phyloP scores from a whole-genome alignment of 2,888 invertebrate genomes.

The Philhelius pedissequus region DNA sequence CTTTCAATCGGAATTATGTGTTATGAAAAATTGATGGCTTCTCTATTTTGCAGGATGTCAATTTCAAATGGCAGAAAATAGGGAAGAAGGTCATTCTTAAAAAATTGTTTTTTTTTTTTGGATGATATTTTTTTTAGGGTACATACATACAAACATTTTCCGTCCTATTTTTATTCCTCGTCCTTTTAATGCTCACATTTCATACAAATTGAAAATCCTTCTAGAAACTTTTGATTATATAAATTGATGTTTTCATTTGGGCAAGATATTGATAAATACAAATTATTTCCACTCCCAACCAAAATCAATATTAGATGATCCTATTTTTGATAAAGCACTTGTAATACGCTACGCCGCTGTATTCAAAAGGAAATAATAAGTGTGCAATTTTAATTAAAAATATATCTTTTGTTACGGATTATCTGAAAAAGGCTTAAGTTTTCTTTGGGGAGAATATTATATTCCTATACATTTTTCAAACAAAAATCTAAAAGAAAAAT shows the following conservation, averaged over 20 bases:
- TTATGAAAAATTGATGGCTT: constrained; percentile 56
- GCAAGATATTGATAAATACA: constrained; percentile 20
- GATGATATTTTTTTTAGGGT: background rate
- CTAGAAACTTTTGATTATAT: constrained; percentile 16
- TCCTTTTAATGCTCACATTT: constrained; percentile 1
- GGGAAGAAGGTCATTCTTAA: too few relatives aligned
- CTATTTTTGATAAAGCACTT: background rate
- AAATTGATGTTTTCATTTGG: constrained; percentile 1
- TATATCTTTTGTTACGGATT: background rate
- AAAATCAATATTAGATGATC: background rate
- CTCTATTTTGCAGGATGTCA: constrained; percentile 35
- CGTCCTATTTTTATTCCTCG: background rate
- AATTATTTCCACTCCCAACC: background rate
- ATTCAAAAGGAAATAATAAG: background rate
- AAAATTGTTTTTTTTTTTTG: constrained; percentile 8
- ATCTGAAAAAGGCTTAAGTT: background rate
- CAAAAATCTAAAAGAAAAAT: constrained; percentile 2
- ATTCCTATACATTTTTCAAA: background rate
- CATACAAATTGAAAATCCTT: background rate
- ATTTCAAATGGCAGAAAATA: constrained; percentile 51
- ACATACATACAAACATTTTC: background rate
- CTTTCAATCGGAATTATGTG: constrained; percentile 59
- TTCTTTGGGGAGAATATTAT: background rate
- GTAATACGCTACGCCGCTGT: too few relatives aligned
- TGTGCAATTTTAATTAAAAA: constrained; percentile 40